These are phyloP conservation scores for Trachelus iudaicus DNA, from an alignment of 2,888 invertebrate genomes.

Conservation along the genomic window DNA sequence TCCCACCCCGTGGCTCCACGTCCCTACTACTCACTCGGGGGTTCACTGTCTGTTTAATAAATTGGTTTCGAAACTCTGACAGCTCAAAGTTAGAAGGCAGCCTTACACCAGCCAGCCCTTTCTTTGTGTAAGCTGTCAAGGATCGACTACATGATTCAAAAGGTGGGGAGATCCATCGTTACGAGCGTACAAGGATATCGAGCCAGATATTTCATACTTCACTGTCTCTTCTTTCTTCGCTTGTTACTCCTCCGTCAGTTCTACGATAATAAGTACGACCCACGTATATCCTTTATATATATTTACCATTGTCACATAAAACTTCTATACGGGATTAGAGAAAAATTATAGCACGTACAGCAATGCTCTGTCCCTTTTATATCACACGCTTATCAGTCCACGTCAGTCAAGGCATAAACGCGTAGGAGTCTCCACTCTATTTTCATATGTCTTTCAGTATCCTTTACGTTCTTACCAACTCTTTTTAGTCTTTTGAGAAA, in stretches of 20 bases:
- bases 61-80: conserved; percentile 31
- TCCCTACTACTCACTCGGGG: conserved; percentile 11
- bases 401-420: not conserved
- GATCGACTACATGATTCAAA: not conserved
- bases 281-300: not conserved
- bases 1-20: not conserved
- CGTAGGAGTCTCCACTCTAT: not conserved
- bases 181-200: not conserved
- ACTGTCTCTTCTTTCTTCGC: not conserved
- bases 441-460: not conserved
- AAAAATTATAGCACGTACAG: not conserved
- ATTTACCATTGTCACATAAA: not conserved
- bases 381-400: not conserved
- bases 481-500: conserved; percentile 21
- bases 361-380: not conserved
- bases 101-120: not conserved
- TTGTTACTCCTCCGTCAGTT: not conserved
- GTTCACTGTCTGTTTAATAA: conserved; percentile 32
- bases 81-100: conserved; percentile 7
- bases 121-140: not conserved
- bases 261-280: not conserved
- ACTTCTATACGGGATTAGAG: not conserved
- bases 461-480: not conserved
- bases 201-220: not conserved
- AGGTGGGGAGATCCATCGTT: not conserved